phyloP scores from a whole-genome alignment of 2,797 vertebrate species.

The Siniperca obscura region DNA sequence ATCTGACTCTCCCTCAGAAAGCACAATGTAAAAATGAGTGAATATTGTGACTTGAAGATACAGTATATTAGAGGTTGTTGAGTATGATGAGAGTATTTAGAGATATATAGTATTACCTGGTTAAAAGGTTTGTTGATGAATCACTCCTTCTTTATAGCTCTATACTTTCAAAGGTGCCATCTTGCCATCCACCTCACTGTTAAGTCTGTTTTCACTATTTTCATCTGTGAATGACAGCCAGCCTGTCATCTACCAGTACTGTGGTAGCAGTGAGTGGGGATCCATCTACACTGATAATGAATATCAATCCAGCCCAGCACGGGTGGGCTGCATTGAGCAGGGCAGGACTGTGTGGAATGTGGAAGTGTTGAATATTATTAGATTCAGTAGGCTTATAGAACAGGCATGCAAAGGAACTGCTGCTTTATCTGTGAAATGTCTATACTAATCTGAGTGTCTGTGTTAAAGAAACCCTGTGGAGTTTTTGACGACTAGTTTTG shows the following conservation, averaged over 20 bases:
- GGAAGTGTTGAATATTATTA: constrained; percentile 37
- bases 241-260: constrained; percentile 41
- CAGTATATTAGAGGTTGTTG: constrained; percentile 44
- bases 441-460: constrained; percentile 23
- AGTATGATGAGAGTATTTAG: constrained; percentile 61
- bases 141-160: constrained; percentile 48
- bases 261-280: constrained; percentile 42
- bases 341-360: constrained; percentile 37
- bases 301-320: constrained; percentile 22
- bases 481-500: neutral
- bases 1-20: constrained; percentile 69
- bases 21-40: constrained; percentile 79
- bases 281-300: constrained; percentile 58
- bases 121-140: constrained; percentile 56
- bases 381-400: constrained; percentile 39
- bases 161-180: constrained; percentile 62
- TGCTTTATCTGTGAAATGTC: constrained; percentile 43
- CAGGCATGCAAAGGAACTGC: constrained; percentile 47
- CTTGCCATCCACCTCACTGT: constrained; percentile 43
- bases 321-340: constrained; percentile 64
- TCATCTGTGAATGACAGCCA: constrained; percentile 46
- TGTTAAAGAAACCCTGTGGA: constrained; percentile 42
- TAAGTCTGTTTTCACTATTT: constrained; percentile 42
- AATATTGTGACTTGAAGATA: constrained; percentile 71
- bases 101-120: constrained; percentile 52